phyloP scores from a whole-genome alignment of 2,113 vertebrate genomes.

The Aegotheles bennettii region DNA sequence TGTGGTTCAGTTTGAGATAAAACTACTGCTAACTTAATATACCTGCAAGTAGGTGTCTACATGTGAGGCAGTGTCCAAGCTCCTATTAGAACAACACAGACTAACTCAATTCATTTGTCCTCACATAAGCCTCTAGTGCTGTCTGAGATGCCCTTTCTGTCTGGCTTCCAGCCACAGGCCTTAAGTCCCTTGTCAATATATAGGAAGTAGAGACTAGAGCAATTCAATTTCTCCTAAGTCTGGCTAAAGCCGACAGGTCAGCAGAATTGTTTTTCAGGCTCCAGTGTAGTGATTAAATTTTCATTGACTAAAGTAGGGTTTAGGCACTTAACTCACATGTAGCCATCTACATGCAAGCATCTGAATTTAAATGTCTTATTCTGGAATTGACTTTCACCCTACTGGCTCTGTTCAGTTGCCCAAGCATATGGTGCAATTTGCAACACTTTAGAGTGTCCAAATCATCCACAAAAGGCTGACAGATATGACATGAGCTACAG shows the following conservation, averaged over 20 bases:
- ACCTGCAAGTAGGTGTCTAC: not conserved
- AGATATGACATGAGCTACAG: not conserved
- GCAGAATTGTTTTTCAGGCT: not conserved
- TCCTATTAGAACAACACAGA: not conserved
- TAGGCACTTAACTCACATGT: not conserved
- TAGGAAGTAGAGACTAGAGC: not conserved
- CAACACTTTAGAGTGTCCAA: not conserved
- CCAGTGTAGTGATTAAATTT: constrained; percentile 29
- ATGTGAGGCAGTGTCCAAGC: not conserved
- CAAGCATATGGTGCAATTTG: constrained; percentile 19
- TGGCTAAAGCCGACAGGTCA: not conserved
- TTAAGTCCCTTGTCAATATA: not conserved
- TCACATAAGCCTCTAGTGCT: not conserved
- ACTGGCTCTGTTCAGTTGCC: not conserved
- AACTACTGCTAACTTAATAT: not conserved
- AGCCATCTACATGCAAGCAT: not conserved
- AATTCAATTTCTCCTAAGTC: constrained; percentile 20
- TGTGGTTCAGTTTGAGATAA: not conserved
- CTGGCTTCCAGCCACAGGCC: not conserved
- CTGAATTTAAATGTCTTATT: constrained; percentile 28
- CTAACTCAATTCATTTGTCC: not conserved
- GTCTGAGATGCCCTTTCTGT: not conserved
- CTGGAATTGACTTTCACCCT: not conserved
- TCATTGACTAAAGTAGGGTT: constrained; percentile 13
- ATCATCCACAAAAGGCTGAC: constrained; percentile 11